Base-by-base conservation (phyloP, 2,888 invertebrate genomes). In the Acleris laterana region DNA sequence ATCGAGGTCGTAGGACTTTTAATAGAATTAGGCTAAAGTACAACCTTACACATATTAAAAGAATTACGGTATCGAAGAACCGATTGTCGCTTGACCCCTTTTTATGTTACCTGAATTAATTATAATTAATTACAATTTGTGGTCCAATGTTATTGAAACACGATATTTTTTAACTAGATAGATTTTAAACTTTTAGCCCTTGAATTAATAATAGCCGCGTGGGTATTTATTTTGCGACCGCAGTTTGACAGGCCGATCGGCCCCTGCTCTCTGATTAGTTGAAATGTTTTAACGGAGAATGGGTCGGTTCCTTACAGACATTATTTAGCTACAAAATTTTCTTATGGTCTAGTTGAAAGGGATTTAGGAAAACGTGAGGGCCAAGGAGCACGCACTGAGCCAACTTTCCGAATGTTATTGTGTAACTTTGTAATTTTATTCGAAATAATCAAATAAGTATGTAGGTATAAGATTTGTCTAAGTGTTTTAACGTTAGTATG, bases 71-170 rank as follows among this genome's bases (percentile, higher is more conserved):
- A 0, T 38, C 38, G 49, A 11, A 3, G 11, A 3, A 4, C 19
- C 0, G 25, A 50, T 5, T 16, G 5, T 6, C 20, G 53, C 32
- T 16, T 78, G 87, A 78, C 76, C 79, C 82, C 89, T 82, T 90
- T 90, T 92, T 25, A 92, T 92, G 93, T 93, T 93, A 93, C 93
- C 93, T 93, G 93, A 93, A 88, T 92, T 70, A 88, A 86, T 89
- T 90, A 90, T 87, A 88, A 90, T 88, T 88, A 89, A 89, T 89
- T 90, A 92, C 89, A 81, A 92, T 90, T 83, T 88, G 93, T 90
- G 93, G 93, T 93, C 93, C 93, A 93, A 93, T 93, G 89, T 91
- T 92, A 86, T 89, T 85, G 89, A 90, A 90, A 89, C 91, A 90
- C 89, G 84, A 90, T 89, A 89, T 83, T 88, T 78, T 65, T 84